Base-by-base conservation (phyloP, 2,888 invertebrate species). In the Chironomus riparius region DNA sequence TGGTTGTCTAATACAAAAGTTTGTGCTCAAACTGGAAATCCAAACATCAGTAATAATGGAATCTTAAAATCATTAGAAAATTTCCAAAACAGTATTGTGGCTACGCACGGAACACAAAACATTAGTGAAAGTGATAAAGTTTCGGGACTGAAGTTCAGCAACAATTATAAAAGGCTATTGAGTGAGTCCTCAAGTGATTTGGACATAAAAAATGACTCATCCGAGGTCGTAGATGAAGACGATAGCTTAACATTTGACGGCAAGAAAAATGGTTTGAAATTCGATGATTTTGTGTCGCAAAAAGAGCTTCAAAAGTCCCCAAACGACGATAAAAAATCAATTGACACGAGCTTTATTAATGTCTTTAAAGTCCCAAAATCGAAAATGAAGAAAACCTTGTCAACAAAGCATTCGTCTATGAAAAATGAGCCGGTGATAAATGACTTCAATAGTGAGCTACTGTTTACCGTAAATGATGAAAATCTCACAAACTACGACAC, bases 321-420 rank as follows among this genome's bases (percentile, higher is more conserved):
- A 13, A 21, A 22, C 13, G 15, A n/a, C 22, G 22, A 50, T 22
- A 18, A 22, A 70, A 69, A 69, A 69, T 13, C 18, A n/a, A 24
- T 15, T 47, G 69, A 38, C 7, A 15, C 50, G 10, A 68, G 15
- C 24, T 69, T 47, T 21, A 21, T 21, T 18, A 70, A 70, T 24
- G 50, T 70, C 24, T 70, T 22, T n/a, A 70, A 70, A 70, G 70
- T 70, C 15, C 70, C 70, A 22, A 70, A 70, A 50, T 22, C 50
- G 12, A 50, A 50, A 28, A 70, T 1, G 7, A 70, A 47, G 18
- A 70, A 70, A 48, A 70, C 21, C 2, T 13, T 50, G 5, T 12
- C 50, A 13, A 48, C 22, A 2, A 50, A 15, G 13, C 68, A 68
- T 48, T 70, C 47, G 5, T 70, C 70, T 1, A 70, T 50, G 5